A percentile compares a stretch with the other conserved stretches of the same genome.
Conservation (phyloP, 2,888 invertebrate genomes). For the Hemithea aestivaria region DNA sequence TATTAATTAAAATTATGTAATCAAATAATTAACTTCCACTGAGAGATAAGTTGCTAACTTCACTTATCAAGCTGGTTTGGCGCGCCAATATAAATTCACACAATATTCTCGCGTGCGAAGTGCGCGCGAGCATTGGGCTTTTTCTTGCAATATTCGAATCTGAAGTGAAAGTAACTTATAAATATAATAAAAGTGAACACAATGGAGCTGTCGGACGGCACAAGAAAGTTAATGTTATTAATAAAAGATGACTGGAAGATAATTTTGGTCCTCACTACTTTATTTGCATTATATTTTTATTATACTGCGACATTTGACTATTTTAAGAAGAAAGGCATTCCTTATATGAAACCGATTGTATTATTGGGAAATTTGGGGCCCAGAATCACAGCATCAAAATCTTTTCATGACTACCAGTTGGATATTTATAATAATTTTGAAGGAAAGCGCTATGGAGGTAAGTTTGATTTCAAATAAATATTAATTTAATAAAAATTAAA, state of each 20-base stretch:
- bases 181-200: background rate
- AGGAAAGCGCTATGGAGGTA: conserved; percentile 69
- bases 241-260: conserved; percentile 59
- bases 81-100: no score
- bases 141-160: no score
- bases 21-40: no score
- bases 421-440: conserved; percentile 67
- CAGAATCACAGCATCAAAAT: conserved; percentile 56
- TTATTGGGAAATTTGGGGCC: conserved; percentile 71
- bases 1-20: no score
- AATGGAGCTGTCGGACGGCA: conserved; percentile 42
- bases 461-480: conserved; percentile 29
- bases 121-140: no score
- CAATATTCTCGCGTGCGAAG: no score
- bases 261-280: conserved; percentile 43
- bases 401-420: conserved; percentile 68
- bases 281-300: conserved; percentile 58
- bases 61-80: no score
- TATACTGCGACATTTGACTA: conserved; percentile 66
- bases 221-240: conserved; percentile 40
- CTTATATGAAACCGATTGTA: conserved; percentile 63
- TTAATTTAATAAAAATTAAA: no score
- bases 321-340: conserved; percentile 67
- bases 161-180: background rate
- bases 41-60: no score